Evolutionary conservation across 2,113 vertebrate species (phyloP).

Genomic region (Leucosticte australis): DNA sequence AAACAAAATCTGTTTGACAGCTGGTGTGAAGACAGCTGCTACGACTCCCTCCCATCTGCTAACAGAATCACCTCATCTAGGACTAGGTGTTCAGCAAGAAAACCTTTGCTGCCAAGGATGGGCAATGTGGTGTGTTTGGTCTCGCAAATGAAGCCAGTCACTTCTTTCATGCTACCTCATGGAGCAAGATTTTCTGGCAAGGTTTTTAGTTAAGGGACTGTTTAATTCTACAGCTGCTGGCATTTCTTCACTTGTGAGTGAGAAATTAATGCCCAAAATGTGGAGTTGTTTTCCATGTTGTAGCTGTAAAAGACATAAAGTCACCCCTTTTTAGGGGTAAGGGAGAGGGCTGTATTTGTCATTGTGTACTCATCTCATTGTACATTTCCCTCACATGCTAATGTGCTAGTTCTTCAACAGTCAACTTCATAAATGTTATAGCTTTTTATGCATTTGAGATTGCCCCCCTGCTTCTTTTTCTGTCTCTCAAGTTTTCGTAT

Average conservation of each 20-base stretch:
- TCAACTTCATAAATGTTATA: not conserved
- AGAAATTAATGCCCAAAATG: not conserved
- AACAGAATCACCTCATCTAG: not conserved
- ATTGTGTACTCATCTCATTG: not conserved
- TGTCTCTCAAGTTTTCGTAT: not conserved
- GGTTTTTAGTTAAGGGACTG: not conserved
- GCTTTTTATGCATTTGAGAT: not conserved
- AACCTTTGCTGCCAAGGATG: not conserved
- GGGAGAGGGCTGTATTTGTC: not conserved
- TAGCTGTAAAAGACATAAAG: not conserved
- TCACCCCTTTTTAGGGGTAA: not conserved
- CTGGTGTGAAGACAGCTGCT: slow-evolving; percentile 5
- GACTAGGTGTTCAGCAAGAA: not conserved
- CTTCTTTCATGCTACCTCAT: not conserved
- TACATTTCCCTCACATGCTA: not conserved
- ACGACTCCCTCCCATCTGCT: not conserved
- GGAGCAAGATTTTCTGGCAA: not conserved
- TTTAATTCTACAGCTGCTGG: not conserved
- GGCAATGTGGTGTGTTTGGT: not conserved
- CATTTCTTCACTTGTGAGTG: not conserved
- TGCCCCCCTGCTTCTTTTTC: accelerated
- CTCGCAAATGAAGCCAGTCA: not conserved
- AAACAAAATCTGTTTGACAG: slow-evolving; percentile 7
- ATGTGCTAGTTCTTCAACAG: not conserved
- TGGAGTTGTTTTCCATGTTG: not conserved